A percentile compares a stretch with the other conserved stretches of the same genome.
These are phyloP conservation scores for Carterocephalus palaemon DNA, from an alignment of 2,888 invertebrate species.

Conservation along the genomic window DNA sequence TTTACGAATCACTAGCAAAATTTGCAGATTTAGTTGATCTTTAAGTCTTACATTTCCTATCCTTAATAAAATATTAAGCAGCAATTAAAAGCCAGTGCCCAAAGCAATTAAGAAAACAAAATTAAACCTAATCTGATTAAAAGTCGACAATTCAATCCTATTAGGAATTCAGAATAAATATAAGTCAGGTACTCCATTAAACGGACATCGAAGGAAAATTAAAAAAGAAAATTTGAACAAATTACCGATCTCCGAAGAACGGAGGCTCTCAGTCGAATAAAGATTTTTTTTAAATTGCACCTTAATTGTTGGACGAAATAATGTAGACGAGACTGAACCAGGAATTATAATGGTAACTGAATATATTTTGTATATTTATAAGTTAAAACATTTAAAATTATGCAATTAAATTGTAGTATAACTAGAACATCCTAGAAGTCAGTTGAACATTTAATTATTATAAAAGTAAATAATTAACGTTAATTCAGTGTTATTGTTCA, in stretches of 20 bases:
- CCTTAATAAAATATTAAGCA: conserved; percentile 14
- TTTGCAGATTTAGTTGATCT: no score
- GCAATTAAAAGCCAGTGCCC: conserved; percentile 25
- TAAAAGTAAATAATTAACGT: no score
- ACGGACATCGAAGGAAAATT: conserved; percentile 60
- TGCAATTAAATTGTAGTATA: no score
- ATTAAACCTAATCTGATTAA: conserved; percentile 48
- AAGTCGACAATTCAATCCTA: conserved; percentile 57
- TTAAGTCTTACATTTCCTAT: no score
- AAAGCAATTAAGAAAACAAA: conserved; percentile 48
- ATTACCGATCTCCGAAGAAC: conserved; percentile 61
- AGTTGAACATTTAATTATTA: no score
- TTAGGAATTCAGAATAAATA: conserved; percentile 64
- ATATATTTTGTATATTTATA: no score
- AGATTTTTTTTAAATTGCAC: conserved; percentile 62
- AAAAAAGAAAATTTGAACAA: conserved; percentile 69
- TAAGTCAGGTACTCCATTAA: conserved; percentile 64
- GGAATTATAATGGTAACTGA: no score
- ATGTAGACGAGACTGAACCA: conserved; percentile 40
- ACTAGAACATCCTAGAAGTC: no score
- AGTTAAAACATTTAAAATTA: no score
- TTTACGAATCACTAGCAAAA: no score
- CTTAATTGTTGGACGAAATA: conserved; percentile 65
- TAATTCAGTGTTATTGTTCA: no score
- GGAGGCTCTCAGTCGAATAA: conserved; percentile 53